Evolutionary conservation across 2,888 invertebrate genomes (phyloP), one percentile per base, ranked within the genome.

Genomic region (Machimus rusticus): DNA sequence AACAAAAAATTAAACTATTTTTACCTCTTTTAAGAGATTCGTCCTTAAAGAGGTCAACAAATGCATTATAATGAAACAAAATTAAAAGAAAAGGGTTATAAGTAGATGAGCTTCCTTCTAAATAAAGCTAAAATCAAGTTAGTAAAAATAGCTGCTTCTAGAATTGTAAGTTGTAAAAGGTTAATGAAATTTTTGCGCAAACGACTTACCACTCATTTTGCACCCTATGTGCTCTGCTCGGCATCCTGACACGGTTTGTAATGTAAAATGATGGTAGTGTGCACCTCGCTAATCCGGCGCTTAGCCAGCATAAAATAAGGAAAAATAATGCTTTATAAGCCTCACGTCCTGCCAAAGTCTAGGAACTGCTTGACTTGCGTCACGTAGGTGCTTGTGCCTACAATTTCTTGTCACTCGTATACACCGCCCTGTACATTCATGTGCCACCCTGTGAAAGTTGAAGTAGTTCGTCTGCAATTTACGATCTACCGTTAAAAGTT

Each of bases 401-500:
- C 81, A 81, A 55, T 81, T 81, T 81, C 31, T 51, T 81, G 81
- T 81, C 81, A 81, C 81, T 34, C 55, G 23, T 55, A 51, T 81
- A 55, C 81, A 51, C 31, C 23, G 51, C 39, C 51, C 81, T 31
- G 19, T 55, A 51, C 51, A 43, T 81, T 51, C 81, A 43, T 16
- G 51, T 81, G 28, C 81, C 51, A 23, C 55, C 34, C 46, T 81
- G 51, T 81, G 81, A 51, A 81, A 81, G 81, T 81, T 81, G 81
- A 55, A 81, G 81, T 81, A 81, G 81, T 81, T 81, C 55, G 81
- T 81, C 81, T 81, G 81, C 81, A 81, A 81, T 81, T 81, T 81
- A 81, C 81, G 81, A 81, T 81, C 81, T 51, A 81, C 51, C 81
- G 81, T 81, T 81, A 81, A 81, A 81, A 81, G 81, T 81, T 81